These are phyloP conservation scores for Tromatobia lineatoria DNA, from an alignment of 2,888 invertebrate genomes.

Conservation along the genomic window DNA sequence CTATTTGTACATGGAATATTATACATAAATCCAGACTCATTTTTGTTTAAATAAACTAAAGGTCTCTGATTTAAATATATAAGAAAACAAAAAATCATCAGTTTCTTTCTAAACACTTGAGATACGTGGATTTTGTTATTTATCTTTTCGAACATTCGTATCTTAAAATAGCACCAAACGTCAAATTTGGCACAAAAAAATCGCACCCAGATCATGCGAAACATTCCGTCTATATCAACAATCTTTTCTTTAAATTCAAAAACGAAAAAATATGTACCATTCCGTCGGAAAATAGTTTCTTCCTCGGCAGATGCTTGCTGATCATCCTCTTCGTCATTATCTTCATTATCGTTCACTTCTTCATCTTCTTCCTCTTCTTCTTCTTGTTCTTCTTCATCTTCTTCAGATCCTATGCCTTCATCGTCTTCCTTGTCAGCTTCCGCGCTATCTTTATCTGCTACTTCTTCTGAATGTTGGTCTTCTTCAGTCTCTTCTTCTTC, in stretches of 20 bases:
- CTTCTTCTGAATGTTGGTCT: conserved; percentile 72
- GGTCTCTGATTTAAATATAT: no score
- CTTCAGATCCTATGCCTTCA: conserved; percentile 75
- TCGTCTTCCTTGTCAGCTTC: conserved; percentile 76
- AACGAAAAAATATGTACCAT: conserved; percentile 36
- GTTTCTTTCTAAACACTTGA: no score
- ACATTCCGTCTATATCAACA: not conserved
- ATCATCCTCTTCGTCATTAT: conserved; percentile 63
- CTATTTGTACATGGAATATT: no score
- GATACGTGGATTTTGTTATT: no score
- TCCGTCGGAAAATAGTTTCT: conserved; percentile 62
- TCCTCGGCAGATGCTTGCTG: conserved; percentile 74
- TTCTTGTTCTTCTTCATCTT: conserved; percentile 75
- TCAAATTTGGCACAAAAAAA: no score
- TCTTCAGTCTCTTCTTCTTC: conserved; percentile 79
- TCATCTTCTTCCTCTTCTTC: conserved; percentile 67
- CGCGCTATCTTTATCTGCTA: conserved; percentile 76
- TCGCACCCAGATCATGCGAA: no score
- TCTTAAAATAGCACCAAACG: no score
- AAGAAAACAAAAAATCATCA: no score
- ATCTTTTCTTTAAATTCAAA: not conserved
- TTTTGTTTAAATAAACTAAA: no score
- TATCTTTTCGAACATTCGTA: no score
- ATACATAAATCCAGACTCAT: no score
- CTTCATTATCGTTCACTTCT: conserved; percentile 69